These are phyloP conservation scores for Caloenas nicobarica DNA, from an alignment of 2,113 vertebrate species.

Conservation along the genomic window DNA sequence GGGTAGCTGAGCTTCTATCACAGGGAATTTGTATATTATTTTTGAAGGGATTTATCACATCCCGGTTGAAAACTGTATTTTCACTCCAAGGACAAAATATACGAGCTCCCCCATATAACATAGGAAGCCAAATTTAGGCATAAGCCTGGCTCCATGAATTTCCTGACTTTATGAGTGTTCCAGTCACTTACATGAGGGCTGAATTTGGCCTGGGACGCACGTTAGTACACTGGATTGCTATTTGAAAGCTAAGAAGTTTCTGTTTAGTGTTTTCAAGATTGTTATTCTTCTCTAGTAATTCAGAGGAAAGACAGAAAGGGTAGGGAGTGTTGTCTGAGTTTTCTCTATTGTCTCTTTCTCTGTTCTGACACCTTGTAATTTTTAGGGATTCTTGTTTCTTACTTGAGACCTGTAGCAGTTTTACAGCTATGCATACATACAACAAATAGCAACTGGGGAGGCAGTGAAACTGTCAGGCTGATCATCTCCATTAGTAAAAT, in stretches of 20 bases:
- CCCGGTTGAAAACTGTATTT: background rate
- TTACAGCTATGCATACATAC: background rate
- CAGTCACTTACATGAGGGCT: background rate
- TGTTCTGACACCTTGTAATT: background rate
- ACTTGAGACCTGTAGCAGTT: background rate
- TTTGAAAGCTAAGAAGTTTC: background rate
- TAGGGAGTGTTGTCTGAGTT: background rate
- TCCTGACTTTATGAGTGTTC: background rate
- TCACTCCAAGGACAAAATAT: background rate
- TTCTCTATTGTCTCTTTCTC: background rate
- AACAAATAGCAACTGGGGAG: constrained; percentile 23
- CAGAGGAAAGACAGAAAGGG: background rate
- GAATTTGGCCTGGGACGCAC: background rate
- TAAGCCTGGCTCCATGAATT: background rate
- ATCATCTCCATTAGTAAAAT: constrained; percentile 1
- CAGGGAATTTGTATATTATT: background rate
- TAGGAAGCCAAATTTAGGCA: background rate
- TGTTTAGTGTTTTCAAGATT: background rate
- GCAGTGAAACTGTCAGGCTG: background rate
- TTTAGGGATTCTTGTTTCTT: background rate
- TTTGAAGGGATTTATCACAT: background rate
- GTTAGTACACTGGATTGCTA: background rate
- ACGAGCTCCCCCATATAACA: background rate
- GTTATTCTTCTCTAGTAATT: background rate
- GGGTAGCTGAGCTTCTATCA: background rate